A percentile compares a stretch with the other conserved stretches of the same genome.
These are phyloP conservation scores for Andrena cerasifolii DNA, from an alignment of 1,140 invertebrate genomes.

Conservation along the genomic window DNA sequence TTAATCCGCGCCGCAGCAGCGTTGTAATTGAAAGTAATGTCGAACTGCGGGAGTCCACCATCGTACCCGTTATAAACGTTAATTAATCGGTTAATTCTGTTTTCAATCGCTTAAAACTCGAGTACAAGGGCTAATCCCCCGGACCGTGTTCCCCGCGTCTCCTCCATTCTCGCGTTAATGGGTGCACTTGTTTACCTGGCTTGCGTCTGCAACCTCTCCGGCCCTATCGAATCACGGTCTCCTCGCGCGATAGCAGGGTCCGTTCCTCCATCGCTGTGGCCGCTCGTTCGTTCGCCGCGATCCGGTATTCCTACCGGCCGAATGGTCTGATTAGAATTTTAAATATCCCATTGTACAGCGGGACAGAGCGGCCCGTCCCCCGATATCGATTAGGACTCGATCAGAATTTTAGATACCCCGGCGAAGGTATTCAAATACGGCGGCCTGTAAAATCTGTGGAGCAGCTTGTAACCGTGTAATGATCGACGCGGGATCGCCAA, in stretches of 20 bases:
- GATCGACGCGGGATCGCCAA: neutral
- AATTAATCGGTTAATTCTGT: neutral
- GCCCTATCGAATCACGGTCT: neutral
- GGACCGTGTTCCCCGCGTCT: no score
- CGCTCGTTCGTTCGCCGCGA: neutral
- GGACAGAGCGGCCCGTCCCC: neutral
- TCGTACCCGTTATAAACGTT: slow-evolving; percentile 1
- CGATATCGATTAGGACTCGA: slow-evolving; percentile 17
- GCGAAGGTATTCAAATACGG: slow-evolving; percentile 10
- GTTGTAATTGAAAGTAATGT: slow-evolving; percentile 15
- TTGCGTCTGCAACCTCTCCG: neutral
- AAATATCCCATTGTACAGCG: slow-evolving; percentile 38
- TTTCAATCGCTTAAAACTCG: neutral
- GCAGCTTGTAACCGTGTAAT: slow-evolving; percentile 10
- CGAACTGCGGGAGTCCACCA: neutral
- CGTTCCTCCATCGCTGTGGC: neutral
- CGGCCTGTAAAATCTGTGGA: neutral
- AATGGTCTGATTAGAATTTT: slow-evolving; percentile 51
- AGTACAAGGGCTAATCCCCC: neutral
- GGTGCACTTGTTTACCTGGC: neutral
- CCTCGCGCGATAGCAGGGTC: no score
- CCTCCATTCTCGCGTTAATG: slow-evolving; percentile 2
- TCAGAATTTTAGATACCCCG: slow-evolving; percentile 41
- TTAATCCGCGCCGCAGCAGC: neutral
- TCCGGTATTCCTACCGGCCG: neutral